Conservation (phyloP, 2,888 invertebrate genomes). For the Rutpela maculata region DNA sequence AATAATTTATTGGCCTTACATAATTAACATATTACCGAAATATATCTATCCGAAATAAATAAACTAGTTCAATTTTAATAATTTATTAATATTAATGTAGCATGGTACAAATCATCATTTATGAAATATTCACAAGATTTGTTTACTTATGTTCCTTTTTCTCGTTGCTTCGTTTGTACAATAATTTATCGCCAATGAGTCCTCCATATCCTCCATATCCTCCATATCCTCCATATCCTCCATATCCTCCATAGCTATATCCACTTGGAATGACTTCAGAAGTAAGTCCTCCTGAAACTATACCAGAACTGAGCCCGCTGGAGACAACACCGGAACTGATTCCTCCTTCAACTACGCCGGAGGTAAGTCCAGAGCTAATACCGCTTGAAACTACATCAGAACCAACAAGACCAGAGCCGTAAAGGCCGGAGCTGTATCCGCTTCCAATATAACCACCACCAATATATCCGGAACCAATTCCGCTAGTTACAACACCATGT, state of each 20-base stretch:
- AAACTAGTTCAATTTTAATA: conserved; percentile 14
- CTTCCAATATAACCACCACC: background rate
- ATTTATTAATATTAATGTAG: conserved; percentile 35
- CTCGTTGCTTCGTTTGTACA: conserved; percentile 34
- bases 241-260: background rate
- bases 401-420: background rate
- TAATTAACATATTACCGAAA: background rate
- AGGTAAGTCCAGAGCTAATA: background rate
- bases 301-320: conserved; percentile 8
- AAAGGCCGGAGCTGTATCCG: background rate
- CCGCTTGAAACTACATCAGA: conserved; percentile 18
- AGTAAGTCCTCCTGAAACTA: background rate
- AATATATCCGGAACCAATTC: conserved; percentile 3
- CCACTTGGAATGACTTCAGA: background rate
- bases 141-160: conserved; percentile 16
- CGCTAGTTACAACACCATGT: background rate
- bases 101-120: conserved; percentile 11
- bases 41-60: background rate
- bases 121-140: background rate
- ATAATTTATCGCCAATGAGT: background rate
- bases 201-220: background rate
- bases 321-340: background rate
- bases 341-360: conserved; percentile 5
- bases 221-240: background rate
- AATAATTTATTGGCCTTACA: background rate